Evolutionary conservation across 2,797 vertebrate genomes (phyloP), one percentile per base, ranked within the genome.

Genomic region (Malacoctenus gilli): DNA sequence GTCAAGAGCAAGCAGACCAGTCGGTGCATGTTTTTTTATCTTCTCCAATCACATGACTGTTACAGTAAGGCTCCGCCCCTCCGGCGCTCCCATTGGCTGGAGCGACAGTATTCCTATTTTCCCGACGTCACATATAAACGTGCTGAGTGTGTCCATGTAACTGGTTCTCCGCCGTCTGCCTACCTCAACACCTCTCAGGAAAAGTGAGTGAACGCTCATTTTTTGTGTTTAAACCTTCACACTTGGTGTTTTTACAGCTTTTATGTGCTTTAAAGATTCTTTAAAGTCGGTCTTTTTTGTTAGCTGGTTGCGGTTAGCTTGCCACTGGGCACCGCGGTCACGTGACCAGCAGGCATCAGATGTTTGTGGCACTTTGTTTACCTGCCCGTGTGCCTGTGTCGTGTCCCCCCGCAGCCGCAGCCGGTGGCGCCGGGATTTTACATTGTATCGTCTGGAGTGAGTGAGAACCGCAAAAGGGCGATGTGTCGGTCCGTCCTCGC

Each of bases 401-500:
- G 1, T 39, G 18, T 20, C 14, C 7, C 34, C 5, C 19, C 37
- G 16, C 37, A 11, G 36, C 18, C 8, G n/a, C 14, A 5, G 30
- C 6, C 11, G 12, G 11, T 32, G n/a, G n/a, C n/a, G n/a, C n/a
- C n/a, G n/a, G n/a, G n/a, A n/a, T n/a, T n/a, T n/a, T n/a, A n/a
- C n/a, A n/a, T n/a, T n/a, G n/a, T n/a, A n/a, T n/a, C n/a, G n/a
- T n/a, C n/a, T n/a, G n/a, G n/a, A n/a, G n/a, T n/a, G n/a, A n/a
- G n/a, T n/a, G n/a, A 74, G 53, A 58, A 34, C 5, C 2, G 2
- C 11, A 49, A 84, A 8, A 8, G 22, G 5, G 25, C 55, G 32
- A 95, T 96, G 94, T 55, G 68, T 20, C 40, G 74, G 66, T 57
- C 48, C 4, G 47, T 70, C 2, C 11, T 85, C 5, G 1, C 83